Base-by-base conservation (phyloP, 2,888 invertebrate genomes). In the Danaus chrysippus region DNA sequence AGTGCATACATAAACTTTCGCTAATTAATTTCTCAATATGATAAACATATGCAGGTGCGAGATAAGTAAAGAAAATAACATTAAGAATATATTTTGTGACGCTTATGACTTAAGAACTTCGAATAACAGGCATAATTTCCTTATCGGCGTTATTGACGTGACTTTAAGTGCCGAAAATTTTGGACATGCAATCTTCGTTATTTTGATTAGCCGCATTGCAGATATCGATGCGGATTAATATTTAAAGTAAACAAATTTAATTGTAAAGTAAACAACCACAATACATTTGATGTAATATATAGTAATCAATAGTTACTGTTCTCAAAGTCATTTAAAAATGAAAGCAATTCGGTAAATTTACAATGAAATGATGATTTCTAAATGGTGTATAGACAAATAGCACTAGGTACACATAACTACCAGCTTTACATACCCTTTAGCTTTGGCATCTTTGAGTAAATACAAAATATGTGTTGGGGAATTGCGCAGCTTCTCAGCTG, bases 401-500 rank as follows among this genome's bases (percentile, higher is more conserved):
- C 8, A 46, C 46, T 46, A 55, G 9, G 13, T 13, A 3, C 10
- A 42, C 13, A 42, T 17, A n/a, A 0, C 19, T 17, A 53, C 15
- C n/a, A 10, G n/a, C n/a, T n/a, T 1, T 1, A 79, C 81, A 78
- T 59, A 88, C 88, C 75, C 68, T 1, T 78, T 77, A 0, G 73
- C 83, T 0, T 66, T 15, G 0, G 73, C 12, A 15, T 87, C 86
- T 44, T 84, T 86, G 0, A 86, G 61, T 0, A 89, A 58, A 60
- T 87, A 89, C 91, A 68, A 92, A 84, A 80, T 92, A 92, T 79
- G 94, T 74, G 68, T 61, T 0, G 79, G 76, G 0, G 81, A 68
- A n/a, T 74, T 75, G 43, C 79, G 75, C 49, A 96, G 82, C 73
- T 94, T 93, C 17, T 94, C 93, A 0, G 94, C 92, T 0, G 94